These are phyloP conservation scores for Drosophila busckii DNA, from an alignment of 1,140 invertebrate species.

Conservation along the genomic window DNA sequence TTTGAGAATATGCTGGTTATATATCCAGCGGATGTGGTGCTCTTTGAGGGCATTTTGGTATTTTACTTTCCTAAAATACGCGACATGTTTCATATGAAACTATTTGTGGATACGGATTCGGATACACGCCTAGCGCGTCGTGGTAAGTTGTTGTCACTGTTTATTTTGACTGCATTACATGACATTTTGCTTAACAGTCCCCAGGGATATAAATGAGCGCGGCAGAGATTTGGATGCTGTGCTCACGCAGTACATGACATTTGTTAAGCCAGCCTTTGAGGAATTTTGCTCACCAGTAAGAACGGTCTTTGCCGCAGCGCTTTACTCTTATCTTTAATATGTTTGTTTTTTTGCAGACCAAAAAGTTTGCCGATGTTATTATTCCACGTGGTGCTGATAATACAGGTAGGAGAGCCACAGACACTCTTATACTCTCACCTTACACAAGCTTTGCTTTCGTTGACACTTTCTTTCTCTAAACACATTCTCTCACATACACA, in stretches of 20 bases:
- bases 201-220: constrained; percentile 95
- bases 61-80: constrained; percentile 98
- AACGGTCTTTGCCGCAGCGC: too few relatives aligned
- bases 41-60: constrained; percentile 98
- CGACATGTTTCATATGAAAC: constrained; percentile 98
- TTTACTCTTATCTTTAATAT: background rate
- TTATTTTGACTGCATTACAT: background rate
- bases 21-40: constrained; percentile 98
- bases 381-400: constrained; percentile 98
- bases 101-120: constrained; percentile 99
- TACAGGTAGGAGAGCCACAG: constrained; percentile 85
- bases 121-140: constrained; percentile 96
- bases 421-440: constrained; percentile 2
- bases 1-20: constrained; percentile 88
- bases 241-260: constrained; percentile 97
- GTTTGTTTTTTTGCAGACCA: constrained; percentile 91
- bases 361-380: constrained; percentile 99
- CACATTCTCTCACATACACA: constrained; percentile 12
- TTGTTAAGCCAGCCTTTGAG: constrained; percentile 99
- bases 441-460: constrained; percentile 24
- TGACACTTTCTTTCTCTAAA: constrained; percentile 10
- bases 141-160: constrained; percentile 82
- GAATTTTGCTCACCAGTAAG: constrained; percentile 98
- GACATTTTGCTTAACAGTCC: constrained; percentile 83
- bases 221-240: constrained; percentile 96